Base-by-base conservation (phyloP, 2,888 invertebrate genomes). In the Microchrysa polita region DNA sequence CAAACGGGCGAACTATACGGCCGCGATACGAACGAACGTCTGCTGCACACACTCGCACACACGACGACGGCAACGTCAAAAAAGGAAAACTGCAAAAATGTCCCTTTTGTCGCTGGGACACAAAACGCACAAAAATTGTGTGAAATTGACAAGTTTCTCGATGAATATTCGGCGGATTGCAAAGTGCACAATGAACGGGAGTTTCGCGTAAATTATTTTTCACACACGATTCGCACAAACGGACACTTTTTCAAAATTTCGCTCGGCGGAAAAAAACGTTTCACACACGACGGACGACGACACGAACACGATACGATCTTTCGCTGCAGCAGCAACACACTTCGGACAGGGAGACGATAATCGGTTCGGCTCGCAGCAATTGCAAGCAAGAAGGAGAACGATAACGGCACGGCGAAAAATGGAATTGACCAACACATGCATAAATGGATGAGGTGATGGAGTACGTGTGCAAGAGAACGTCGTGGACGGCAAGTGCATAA, bases 241-340 rank as follows among this genome's bases (percentile, higher is more conserved):
- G 69, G 55, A 22, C n/a, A n/a, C 55, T 69, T 69, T 63, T 55
- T 69, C 65, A 65, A 65, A n/a, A 65, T 65, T 16, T 65, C 48
- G 48, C 34, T 34, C 44, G 65, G n/a, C n/a, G n/a, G n/a, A n/a
- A 48, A 61, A 65, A 61, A 61, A 34, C 40, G 34, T 52, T 42
- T 16, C 27, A 34, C 27, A 34, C 27, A 65, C 65, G 65, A 44
- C 22, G 44, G 18, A 65, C 53, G 53, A 53, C 53, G n/a, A 53
- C 9, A 42, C 42, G 48, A n/a, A n/a, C 10, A 55, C 55, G n/a
- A 55, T 5, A 55, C 55, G 18, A 10, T 18, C 55, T 14, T 14
- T 55, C 55, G 55, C 55, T 55, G 55, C 55, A 55, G n/a, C 55
- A 53, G 16, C 16, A n/a, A 14, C 22, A 20, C 57, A 57, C 5